Evolutionary conservation across 2,113 vertebrate genomes (phyloP), one percentile per base, ranked within the genome.

Genomic region (Casuarius casuarius): DNA sequence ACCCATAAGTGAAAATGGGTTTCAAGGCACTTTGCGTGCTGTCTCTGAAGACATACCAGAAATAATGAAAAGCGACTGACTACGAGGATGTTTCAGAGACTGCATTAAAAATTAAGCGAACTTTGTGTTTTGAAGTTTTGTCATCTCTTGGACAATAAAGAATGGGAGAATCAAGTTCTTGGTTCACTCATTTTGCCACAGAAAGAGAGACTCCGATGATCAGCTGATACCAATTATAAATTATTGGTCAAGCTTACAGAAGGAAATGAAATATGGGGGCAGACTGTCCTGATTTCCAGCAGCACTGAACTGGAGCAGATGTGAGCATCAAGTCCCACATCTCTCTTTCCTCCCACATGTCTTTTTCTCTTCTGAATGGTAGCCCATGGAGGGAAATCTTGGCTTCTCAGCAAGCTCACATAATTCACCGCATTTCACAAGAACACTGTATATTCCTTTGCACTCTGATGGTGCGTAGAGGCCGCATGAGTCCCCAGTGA

Each of bases 161-260:
- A 76, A 33, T 40, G 89, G 48, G 28, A 77, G 38, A 74, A 87
- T 90, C 72, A 94, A 86, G 78, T 77, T 93, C 85, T 92, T 79
- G 87, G 71, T 38, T 93, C 52, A 49, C 19, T 92, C 54, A 38
- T 90, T 93, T 92, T 95, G 75, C 84, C 68, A 71, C 2, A 10
- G 59, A 83, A 94, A 93, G 81, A 86, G 63, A 68, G 38, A 13
- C 54, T 9, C 92, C 94, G 83, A 95, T 93, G 78, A 96, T 96
- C 94, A 96, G 90, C 85, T 95, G 93, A 96, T 81, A 95, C 28
- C 85, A 93, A 94, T 96, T 96, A 96, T 38, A 90, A 96, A 90
- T 94, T 92, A 90, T 84, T 92, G 92, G 92, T 94, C 54, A 86
- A 92, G 94, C 94, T 96, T 96, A 96, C 62, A 56, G 31, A 96